Evolutionary conservation across 2,888 invertebrate genomes (phyloP).

Genomic region (Lasioglossum calceatum): DNA sequence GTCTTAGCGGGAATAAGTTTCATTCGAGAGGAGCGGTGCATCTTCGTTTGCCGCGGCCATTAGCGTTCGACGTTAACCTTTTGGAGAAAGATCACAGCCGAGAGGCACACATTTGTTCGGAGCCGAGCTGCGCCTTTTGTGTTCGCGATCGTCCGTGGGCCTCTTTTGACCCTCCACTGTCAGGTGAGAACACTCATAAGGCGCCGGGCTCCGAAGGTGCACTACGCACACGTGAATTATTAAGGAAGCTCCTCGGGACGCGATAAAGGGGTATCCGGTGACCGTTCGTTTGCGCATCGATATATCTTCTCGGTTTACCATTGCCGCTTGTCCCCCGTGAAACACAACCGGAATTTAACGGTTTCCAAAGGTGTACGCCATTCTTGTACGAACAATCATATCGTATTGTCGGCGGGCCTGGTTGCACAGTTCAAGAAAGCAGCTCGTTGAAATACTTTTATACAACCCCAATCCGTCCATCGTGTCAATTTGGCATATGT

Average conservation of each 20-base stretch:
- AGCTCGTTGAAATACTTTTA: too few relatives aligned
- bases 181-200: conserved; percentile 47
- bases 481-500: too few relatives aligned
- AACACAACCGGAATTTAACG: conserved; percentile 5
- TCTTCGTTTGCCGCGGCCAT: conserved; percentile 63
- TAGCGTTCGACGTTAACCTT: conserved; percentile 70
- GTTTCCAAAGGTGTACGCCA: neutral
- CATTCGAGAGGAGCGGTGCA: conserved; percentile 62
- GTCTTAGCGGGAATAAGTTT: conserved; percentile 18
- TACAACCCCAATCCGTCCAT: too few relatives aligned
- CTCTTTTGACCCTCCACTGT: conserved; percentile 26
- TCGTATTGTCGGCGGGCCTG: neutral
- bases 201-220: conserved; percentile 19
- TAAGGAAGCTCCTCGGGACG: conserved; percentile 33
- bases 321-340: neutral
- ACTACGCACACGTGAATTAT: conserved; percentile 42
- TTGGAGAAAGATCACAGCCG: conserved; percentile 55
- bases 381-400: neutral
- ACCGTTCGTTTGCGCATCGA: conserved; percentile 24
- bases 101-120: conserved; percentile 44
- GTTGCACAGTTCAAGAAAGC: neutral
- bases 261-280: conserved; percentile 44
- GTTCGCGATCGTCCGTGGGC: conserved; percentile 7
- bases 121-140: conserved; percentile 49
- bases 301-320: conserved; percentile 19